These are phyloP conservation scores for Eulemur macaco DNA, from an alignment of 2,113 vertebrate genomes.

Conservation along the genomic window DNA sequence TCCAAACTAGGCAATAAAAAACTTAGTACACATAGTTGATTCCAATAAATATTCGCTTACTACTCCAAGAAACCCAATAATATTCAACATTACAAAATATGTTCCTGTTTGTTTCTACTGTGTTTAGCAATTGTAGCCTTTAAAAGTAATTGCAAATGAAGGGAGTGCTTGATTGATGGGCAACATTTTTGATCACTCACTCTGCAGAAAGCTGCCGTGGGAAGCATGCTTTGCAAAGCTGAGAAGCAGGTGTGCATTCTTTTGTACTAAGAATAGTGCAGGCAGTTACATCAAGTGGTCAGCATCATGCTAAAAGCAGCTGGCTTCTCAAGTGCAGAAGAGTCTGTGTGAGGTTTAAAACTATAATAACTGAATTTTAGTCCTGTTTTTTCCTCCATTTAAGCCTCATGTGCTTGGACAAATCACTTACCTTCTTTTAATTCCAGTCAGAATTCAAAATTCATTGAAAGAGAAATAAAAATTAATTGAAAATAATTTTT, in stretches of 20 bases:
- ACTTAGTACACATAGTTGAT: background rate
- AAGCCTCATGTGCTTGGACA: background rate
- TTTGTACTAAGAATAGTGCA: slow-evolving; percentile 67
- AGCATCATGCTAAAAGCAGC: slow-evolving; percentile 42
- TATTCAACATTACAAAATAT: background rate
- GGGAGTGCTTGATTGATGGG: background rate
- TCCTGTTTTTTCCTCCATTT: slow-evolving; percentile 19
- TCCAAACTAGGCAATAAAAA: background rate
- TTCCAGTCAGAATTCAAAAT: background rate
- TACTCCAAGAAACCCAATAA: background rate
- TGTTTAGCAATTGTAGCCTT: background rate
- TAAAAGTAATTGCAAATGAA: background rate
- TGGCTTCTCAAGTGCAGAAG: slow-evolving; percentile 35
- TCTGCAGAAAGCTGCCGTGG: background rate
- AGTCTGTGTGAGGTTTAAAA: slow-evolving; percentile 12
- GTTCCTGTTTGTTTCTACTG: background rate
- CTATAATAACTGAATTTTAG: background rate
- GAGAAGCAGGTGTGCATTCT: slow-evolving; percentile 64
- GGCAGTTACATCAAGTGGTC: slow-evolving; percentile 51
- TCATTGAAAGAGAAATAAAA: background rate
- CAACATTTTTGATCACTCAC: background rate
- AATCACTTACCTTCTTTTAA: slow-evolving; percentile 6
- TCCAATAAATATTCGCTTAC: background rate
- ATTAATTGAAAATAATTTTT: background rate
- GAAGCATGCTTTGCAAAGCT: slow-evolving; percentile 31